phyloP scores from a whole-genome alignment of 1,140 invertebrate genomes.

The Lanistes nyassanus region DNA sequence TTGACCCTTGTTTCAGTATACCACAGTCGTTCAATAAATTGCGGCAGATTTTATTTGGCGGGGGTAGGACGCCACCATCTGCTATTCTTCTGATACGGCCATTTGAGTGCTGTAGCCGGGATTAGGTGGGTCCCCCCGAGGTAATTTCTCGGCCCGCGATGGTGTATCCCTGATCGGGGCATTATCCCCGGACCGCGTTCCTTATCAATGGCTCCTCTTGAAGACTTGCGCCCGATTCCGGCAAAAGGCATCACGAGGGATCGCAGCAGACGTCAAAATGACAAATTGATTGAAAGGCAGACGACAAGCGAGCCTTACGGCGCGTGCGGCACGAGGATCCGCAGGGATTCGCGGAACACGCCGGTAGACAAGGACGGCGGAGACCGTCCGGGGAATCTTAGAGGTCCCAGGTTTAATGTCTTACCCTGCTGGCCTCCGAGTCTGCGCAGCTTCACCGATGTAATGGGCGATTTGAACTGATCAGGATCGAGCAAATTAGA shows the following conservation, averaged over 20 bases:
- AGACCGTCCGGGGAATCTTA: not conserved
- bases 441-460: constrained; percentile 5
- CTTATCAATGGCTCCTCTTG: constrained; percentile 32
- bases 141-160: constrained; percentile 23
- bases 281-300: constrained; percentile 41
- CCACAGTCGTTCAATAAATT: constrained; percentile 28
- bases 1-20: constrained; percentile 32
- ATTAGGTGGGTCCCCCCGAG: constrained; percentile 32
- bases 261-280: constrained; percentile 37
- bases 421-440: constrained; percentile 12
- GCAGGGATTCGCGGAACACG: not conserved
- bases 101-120: constrained; percentile 26
- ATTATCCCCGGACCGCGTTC: constrained; percentile 27
- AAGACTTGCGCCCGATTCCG: constrained; percentile 21
- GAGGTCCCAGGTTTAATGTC: constrained; percentile 10
- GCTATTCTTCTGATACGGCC: constrained; percentile 28
- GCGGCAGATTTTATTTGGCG: constrained; percentile 33
- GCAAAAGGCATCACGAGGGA: constrained; percentile 16
- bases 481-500: constrained; percentile 20
- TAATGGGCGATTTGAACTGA: constrained; percentile 21
- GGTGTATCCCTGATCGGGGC: constrained; percentile 29
- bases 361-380: no score
- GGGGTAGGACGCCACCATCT: constrained; percentile 25
- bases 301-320: constrained; percentile 26
- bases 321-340: not conserved